Base-by-base conservation (phyloP, 2,888 invertebrate genomes). In the Fragum sueziense region DNA sequence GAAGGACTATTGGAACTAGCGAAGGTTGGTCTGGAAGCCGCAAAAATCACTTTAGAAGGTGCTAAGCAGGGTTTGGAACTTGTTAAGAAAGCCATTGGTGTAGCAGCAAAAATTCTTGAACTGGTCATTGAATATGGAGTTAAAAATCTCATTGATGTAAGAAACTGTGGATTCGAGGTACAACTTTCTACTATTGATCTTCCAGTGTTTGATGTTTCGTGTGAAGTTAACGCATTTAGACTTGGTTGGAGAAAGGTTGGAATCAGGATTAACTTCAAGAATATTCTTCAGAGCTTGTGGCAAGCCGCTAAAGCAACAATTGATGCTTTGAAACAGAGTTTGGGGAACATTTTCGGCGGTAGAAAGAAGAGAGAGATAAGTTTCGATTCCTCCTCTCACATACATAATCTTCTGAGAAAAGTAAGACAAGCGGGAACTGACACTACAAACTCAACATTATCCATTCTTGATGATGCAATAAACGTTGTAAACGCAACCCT, bases 111-210 rank as follows among this genome's bases (percentile, higher is more conserved):
- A 41, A 76, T 84, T 47, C 75, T 79, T 29, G 74, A 79, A 47
- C 69, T 76, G 20, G 75, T 84, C 29, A 73, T 84, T 7, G 62
- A 74, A 31, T 75, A 76, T 68, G 81, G 81, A 14, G 20, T 84
- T 14, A 69, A 81, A 52, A 61, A 27, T 22, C 33, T 84, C 6
- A 31, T 84, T 11, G 79, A 84, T 52, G 79, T 85, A 0, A 31
- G 62, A 61, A 82, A 85, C 33, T 85, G 85, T 80, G 76, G 79
- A 0, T 85, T 82, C 68, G 71, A 76, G 41, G 51, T 82, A 9
- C 27, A 76, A 72, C 6, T 85, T 25, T 70, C 76, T 29, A 79
- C 77, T 17, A 51, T 34, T 57, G 78, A 78, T 59, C 22, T 78
- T 9, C 73, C 75, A 0, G 70, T 78, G 2, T 76, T 82, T 70